Base-by-base conservation (phyloP, 2,888 invertebrate species). In the Habrosyne pyritoides region DNA sequence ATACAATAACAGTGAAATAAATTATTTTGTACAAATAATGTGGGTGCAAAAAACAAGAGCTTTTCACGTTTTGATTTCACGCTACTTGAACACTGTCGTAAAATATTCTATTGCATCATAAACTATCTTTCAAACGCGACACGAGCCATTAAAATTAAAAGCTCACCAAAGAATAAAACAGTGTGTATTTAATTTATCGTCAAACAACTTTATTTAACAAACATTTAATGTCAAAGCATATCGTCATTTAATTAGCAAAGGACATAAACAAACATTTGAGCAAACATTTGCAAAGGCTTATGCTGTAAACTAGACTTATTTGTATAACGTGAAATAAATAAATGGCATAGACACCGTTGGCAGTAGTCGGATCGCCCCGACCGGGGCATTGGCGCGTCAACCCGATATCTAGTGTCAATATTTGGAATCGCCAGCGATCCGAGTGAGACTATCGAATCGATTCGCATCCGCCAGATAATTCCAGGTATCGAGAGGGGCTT, bases 401-500 rank as follows among this genome's bases (percentile, higher is more conserved):
- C 57, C 63, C 65, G 70, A 73, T 79, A 77, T 73, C 72, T 63
- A 74, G 73, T 81, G 83, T 84, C 86, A 86, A 86, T 86, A 86
- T 87, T 87, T 83, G 84, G 76, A 72, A 79, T 79, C 78, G 71
- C 70, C 64, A 69, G 66, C 71, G 73, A 79, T 75, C 71, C 77
- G 75, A 65, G 64, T 57, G 73, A 61, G 70, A 67, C 60, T 67
- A 69, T 70, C 70, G 67, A 67, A 75, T 74, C 76, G 74, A 71
- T 71, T 67, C 70, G 68, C 61, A 61, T 61, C 63, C 66, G 65
- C 61, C 54, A 61, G 69, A 81, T 83, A 81, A 84, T 81, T 68
- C 86, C 84, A 78, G 83, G 86, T 84, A 84, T 83, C 81, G 82
- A 78, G 80, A 72, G 70, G 62, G 77, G 79, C 79, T 88, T 89